Evolutionary conservation across 1,140 invertebrate species (phyloP).

Genomic region (Octopus sinensis): DNA sequence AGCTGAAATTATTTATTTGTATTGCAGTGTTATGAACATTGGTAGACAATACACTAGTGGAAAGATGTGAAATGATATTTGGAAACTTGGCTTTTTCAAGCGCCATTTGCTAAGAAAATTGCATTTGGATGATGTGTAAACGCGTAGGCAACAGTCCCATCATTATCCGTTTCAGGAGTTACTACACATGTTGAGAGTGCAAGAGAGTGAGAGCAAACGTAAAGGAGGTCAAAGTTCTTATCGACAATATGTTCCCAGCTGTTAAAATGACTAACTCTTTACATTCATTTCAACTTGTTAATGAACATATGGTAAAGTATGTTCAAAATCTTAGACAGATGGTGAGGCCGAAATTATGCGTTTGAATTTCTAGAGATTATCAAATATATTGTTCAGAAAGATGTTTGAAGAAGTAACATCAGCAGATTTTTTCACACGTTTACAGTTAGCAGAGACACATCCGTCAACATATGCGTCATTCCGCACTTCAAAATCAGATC

Average conservation of each 20-base stretch:
- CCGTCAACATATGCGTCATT: background rate
- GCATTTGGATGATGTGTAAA: background rate
- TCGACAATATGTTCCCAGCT: background rate
- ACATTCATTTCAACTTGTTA: constrained; percentile 1
- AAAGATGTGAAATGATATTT: constrained; percentile 2
- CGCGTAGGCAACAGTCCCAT: background rate
- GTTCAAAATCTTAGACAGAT: background rate
- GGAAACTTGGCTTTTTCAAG: background rate
- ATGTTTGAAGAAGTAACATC: constrained; percentile 2
- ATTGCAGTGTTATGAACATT: background rate
- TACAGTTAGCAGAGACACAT: background rate
- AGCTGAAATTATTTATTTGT: constrained; percentile 5
- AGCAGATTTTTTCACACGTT: constrained; percentile 4
- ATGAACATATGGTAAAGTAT: constrained; percentile 6
- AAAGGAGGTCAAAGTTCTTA: constrained; percentile 1
- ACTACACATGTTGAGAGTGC: constrained; percentile 7
- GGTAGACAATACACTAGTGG: background rate
- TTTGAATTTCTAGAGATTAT: constrained; percentile 3
- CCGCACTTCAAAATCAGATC: background rate
- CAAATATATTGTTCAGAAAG: background rate
- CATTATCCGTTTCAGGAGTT: background rate
- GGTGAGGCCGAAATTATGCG: background rate
- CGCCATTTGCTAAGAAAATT: background rate
- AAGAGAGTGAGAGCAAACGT: background rate
- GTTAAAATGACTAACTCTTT: background rate